These are phyloP conservation scores for Pollicipes pollicipes DNA, from an alignment of 1,140 invertebrate species.

Conservation along the genomic window DNA sequence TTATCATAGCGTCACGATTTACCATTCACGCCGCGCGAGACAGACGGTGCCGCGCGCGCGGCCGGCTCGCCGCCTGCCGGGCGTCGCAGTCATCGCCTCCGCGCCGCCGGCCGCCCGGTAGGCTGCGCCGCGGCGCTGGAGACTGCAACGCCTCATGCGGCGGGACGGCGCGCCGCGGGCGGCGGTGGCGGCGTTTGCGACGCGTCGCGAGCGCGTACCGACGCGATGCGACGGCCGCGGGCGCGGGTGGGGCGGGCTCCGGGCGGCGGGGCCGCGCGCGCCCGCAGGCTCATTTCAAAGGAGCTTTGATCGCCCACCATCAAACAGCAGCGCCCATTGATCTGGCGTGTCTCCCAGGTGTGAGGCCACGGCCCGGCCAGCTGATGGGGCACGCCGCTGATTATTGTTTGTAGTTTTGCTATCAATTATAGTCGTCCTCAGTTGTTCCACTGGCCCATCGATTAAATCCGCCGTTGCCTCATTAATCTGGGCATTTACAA, in stretches of 20 bases:
- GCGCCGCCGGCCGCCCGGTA: not conserved
- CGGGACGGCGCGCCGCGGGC: no score
- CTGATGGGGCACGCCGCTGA: not conserved
- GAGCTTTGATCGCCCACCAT: not conserved
- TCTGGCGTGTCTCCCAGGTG: not conserved
- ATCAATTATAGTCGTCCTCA: not conserved
- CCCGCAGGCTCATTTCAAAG: no score
- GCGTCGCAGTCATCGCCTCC: not conserved
- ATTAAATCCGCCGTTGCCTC: not conserved
- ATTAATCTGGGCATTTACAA: not conserved
- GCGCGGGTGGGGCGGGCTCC: no score
- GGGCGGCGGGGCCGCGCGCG: no score
- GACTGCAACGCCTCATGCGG: not conserved
- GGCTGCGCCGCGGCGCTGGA: not conserved
- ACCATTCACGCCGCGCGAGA: not conserved
- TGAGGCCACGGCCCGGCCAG: not conserved
- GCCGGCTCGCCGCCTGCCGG: not conserved
- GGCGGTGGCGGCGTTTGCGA: no score
- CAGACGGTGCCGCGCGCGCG: no score
- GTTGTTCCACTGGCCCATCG: not conserved
- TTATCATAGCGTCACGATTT: conserved; percentile 2
- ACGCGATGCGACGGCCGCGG: no score
- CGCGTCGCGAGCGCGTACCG: no score
- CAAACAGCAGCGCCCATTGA: not conserved
- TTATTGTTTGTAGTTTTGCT: conserved; percentile 1